Evolutionary conservation across 2,888 invertebrate genomes (phyloP), one percentile per base, ranked within the genome.

Genomic region (Pardosa pseudoannulata): DNA sequence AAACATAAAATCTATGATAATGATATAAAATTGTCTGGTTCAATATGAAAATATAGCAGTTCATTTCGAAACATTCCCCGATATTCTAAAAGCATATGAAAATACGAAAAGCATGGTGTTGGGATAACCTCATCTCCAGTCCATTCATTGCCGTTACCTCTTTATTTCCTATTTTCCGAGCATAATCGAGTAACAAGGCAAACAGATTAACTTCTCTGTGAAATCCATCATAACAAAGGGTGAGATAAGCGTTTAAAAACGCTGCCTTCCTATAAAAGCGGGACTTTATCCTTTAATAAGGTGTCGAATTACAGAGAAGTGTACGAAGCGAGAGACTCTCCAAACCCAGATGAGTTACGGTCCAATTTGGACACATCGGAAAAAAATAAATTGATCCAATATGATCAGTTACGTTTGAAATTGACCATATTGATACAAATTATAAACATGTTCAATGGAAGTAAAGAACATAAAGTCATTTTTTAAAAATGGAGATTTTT

Each of bases 311-410:
- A 79, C 83, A 78, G 67, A 23, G 71, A 29, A 78, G 72, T 68
- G 71, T 65, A 83, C 64, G 65, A 76, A 31, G 72, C 72, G 50
- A 32, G 56, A 73, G 67, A 31, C 65, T 50, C 67, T 78, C 72
- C 67, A 78, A 56, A 72, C 62, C 36, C 56, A 78, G 78, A 72
- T 62, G 73, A 27, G 67, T 50, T 28, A 50, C 32, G 31, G 79
- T 79, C 74, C 79, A 74, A 79, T 86, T 86, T 86, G 79, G 68
- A 68, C 62, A 70, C 85, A 86, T 73, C 79, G n/a, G n/a, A n/a
- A n/a, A n/a, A n/a, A n/a, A n/a, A n/a, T n/a, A n/a, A n/a, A n/a
- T n/a, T n/a, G n/a, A n/a, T n/a, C n/a, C n/a, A n/a, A n/a, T n/a
- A n/a, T n/a, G n/a, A n/a, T n/a, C n/a, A n/a, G n/a, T n/a, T n/a